Percentiles rank a stretch among this genome's conserved stretches.
These are phyloP conservation scores for Ferdinandea cuprea DNA, from an alignment of 2,888 invertebrate species.

Conservation along the genomic window DNA sequence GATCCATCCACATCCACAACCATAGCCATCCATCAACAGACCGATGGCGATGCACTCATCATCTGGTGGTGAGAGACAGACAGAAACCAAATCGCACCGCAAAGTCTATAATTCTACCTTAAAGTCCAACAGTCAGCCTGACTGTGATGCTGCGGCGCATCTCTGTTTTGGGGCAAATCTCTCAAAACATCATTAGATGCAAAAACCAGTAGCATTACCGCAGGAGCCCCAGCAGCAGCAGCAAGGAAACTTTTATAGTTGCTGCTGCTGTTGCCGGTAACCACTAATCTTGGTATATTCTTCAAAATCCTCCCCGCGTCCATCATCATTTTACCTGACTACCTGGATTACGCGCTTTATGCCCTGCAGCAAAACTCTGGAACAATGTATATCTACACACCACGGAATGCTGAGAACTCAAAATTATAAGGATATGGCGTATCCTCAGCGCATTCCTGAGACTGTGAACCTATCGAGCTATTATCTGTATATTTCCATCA, in stretches of 20 bases:
- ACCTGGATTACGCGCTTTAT: conserved; percentile 72
- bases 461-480: conserved; percentile 34
- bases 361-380: conserved; percentile 33
- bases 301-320: conserved; percentile 8
- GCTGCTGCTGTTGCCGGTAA: conserved; percentile 47
- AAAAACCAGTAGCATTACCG: conserved; percentile 70
- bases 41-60: conserved; percentile 67
- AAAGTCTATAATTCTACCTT: conserved; percentile 67
- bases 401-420: conserved; percentile 66
- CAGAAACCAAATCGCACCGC: conserved; percentile 67
- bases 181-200: conserved; percentile 63
- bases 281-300: conserved; percentile 65
- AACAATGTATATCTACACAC: conserved; percentile 20
- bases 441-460: conserved; percentile 42
- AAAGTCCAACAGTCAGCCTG: conserved; percentile 33
- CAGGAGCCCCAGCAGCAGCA: conserved; percentile 22
- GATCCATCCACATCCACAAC: conserved; percentile 43
- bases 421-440: conserved; percentile 61
- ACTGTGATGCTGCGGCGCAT: conserved; percentile 35
- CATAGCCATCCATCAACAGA: conserved; percentile 50
- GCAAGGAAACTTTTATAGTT: conserved; percentile 27
- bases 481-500: conserved; percentile 23
- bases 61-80: conserved; percentile 65
- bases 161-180: conserved; percentile 65
- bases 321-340: conserved; percentile 24